These are phyloP conservation scores for Darevskia nairensis DNA, from an alignment of 2,797 vertebrate species.

Conservation along the genomic window DNA sequence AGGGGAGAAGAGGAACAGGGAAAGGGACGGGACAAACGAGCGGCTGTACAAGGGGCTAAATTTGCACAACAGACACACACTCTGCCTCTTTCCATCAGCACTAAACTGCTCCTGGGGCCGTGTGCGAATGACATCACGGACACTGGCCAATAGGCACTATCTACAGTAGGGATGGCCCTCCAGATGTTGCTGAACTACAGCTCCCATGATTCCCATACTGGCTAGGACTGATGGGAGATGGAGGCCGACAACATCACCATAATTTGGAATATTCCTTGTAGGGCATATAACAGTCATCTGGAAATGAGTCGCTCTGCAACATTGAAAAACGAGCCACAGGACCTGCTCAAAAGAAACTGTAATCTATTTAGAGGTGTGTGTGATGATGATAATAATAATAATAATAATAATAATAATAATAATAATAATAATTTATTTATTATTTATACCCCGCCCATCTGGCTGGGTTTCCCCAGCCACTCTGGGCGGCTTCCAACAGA, in stretches of 20 bases:
- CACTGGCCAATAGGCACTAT: not conserved
- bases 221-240: no score
- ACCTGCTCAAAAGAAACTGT: not conserved
- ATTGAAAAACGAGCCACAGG: not conserved
- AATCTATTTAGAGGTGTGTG: not conserved
- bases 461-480: no score
- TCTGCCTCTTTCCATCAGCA: not conserved
- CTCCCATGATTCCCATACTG: no score
- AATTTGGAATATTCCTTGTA: not conserved
- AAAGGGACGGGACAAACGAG: not conserved
- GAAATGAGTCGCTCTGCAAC: no score
- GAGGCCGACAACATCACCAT: not conserved
- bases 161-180: not conserved
- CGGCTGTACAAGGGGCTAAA: no score
- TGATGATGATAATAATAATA: no score
- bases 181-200: no score
- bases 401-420: no score
- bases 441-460: no score
- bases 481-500: no score
- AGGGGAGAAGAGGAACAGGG: not conserved
- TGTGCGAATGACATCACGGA: not conserved
- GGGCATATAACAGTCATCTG: not conserved
- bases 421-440: no score
- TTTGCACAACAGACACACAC: no score
- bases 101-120: not conserved